Conservation (phyloP, 64 coral and sea anemone species). For the Porites australiensis region DNA sequence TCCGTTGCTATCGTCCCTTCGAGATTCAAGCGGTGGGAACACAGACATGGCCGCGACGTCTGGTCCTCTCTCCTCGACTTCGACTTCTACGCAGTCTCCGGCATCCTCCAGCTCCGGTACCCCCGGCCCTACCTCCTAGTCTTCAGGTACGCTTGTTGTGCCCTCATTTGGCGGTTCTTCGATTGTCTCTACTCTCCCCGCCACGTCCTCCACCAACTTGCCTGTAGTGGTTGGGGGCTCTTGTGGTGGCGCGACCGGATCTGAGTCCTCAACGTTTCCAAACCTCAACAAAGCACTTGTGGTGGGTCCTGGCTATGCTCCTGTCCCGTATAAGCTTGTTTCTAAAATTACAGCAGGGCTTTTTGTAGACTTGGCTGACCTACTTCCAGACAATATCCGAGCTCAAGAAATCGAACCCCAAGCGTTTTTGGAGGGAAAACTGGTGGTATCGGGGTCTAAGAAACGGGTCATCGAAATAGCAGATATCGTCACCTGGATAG, state of each 20-base stretch:
- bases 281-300: too few species aligned
- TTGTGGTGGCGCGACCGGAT: too few species aligned
- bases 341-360: too few species aligned
- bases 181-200: neutral
- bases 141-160: conserved; percentile 1
- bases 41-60: neutral
- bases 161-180: neutral
- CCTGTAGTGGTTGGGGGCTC: conserved; percentile 1
- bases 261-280: too few species aligned
- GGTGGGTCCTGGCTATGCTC: too few species aligned
- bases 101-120: neutral
- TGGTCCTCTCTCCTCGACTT: neutral
- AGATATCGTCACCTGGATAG: neutral
- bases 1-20: neutral
- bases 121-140: neutral
- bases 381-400: conserved; percentile 28
- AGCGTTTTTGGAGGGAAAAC: neutral
- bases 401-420: neutral
- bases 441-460: too few species aligned
- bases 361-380: conserved; percentile 17
- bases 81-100: neutral
- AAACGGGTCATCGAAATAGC: too few species aligned
- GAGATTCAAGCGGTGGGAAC: neutral
- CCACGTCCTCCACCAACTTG: neutral
- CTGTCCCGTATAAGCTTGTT: too few species aligned